phyloP scores from a whole-genome alignment of 1,140 invertebrate genomes.

The Samia ricini region DNA sequence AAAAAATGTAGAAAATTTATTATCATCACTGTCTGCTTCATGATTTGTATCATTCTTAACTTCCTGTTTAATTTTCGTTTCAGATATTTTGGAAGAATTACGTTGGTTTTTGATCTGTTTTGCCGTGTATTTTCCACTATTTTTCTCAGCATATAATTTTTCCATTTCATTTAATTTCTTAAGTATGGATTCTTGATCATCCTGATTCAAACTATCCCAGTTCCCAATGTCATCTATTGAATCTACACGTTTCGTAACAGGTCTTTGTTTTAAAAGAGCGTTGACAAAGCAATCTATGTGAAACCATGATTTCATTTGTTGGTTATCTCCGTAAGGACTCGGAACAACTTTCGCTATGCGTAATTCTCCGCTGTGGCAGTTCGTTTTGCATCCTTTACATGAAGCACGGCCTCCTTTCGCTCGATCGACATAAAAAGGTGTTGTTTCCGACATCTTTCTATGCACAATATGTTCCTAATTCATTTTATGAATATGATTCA shows the following conservation, averaged over 20 bases:
- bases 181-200: conserved; percentile 83
- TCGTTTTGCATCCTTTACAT: conserved; percentile 93
- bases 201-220: conserved; percentile 82
- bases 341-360: conserved; percentile 86
- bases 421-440: conserved; percentile 84
- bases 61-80: neutral
- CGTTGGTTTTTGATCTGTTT: conserved; percentile 63
- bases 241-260: conserved; percentile 90
- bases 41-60: neutral
- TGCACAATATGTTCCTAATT: neutral
- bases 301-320: conserved; percentile 90
- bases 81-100: conserved; percentile 4
- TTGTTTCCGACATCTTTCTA: conserved; percentile 47
- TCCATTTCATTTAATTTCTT: conserved; percentile 80
- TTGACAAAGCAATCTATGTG: conserved; percentile 90
- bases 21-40: conserved; percentile 76
- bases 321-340: conserved; percentile 90
- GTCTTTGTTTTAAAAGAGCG: conserved; percentile 86
- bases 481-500: neutral
- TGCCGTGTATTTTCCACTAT: conserved; percentile 67
- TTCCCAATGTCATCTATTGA: conserved; percentile 88
- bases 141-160: conserved; percentile 72
- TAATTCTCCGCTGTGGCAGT: conserved; percentile 85
- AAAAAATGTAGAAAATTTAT: conserved; percentile 88
- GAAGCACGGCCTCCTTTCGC: conserved; percentile 88